Evolutionary conservation across 2,113 vertebrate species (phyloP).

Genomic region (Aleadryas rufinucha): DNA sequence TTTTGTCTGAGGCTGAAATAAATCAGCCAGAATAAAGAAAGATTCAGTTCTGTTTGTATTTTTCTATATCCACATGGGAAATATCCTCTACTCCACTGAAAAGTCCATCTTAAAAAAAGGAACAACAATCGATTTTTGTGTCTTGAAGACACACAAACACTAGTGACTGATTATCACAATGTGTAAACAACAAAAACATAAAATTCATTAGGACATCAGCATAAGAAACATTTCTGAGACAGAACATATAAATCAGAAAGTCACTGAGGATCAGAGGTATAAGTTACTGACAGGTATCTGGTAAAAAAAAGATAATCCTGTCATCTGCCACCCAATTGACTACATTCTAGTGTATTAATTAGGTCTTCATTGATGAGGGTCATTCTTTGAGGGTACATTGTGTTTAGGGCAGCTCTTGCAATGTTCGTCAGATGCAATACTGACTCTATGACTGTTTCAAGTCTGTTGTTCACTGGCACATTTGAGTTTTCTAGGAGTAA

Average conservation of each 20-base stretch:
- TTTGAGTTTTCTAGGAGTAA: neutral
- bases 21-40: neutral
- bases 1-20: neutral
- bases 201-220: neutral
- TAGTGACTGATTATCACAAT: neutral
- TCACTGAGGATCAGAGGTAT: neutral
- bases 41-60: neutral
- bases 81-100: neutral
- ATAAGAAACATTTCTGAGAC: neutral
- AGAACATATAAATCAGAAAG: neutral
- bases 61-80: neutral
- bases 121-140: neutral
- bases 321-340: neutral
- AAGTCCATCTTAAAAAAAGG: neutral
- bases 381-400: neutral
- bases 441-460: neutral
- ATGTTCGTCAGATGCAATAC: neutral
- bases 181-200: neutral
- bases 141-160: neutral
- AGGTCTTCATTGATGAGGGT: neutral
- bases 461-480: neutral
- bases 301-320: neutral
- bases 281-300: neutral
- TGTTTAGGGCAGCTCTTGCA: neutral
- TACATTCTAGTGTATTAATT: neutral